These are phyloP conservation scores for Sitophilus oryzae DNA, from an alignment of 1,140 invertebrate species.

Conservation along the genomic window DNA sequence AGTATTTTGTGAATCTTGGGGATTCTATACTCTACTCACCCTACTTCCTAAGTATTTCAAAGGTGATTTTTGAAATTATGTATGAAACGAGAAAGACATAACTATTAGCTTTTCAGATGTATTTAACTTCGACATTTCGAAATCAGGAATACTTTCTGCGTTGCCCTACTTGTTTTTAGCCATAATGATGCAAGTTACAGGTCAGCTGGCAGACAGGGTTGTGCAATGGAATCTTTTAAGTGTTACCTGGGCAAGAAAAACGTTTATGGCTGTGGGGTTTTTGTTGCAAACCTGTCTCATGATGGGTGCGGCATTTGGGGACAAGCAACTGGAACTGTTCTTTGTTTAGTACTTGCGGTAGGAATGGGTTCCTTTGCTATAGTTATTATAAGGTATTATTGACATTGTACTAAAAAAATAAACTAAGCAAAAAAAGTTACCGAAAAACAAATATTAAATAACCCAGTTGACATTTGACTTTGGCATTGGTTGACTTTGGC, in stretches of 20 bases:
- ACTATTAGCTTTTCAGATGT: constrained; percentile 67
- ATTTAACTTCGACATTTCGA: no score
- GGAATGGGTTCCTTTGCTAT: constrained; percentile 88
- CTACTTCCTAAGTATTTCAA: constrained; percentile 18
- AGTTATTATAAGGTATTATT: constrained; percentile 74
- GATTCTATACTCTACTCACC: constrained; percentile 12
- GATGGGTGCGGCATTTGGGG: constrained; percentile 64
- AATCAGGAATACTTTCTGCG: constrained; percentile 77
- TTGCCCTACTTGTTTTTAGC: constrained; percentile 85
- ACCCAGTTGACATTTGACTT: background rate
- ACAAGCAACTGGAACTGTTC: constrained; percentile 60
- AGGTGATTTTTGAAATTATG: constrained; percentile 50
- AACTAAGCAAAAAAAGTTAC: background rate
- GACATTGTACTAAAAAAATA: background rate
- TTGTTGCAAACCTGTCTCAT: constrained; percentile 79
- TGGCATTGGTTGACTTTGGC: no score
- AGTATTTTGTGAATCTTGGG: constrained; percentile 18
- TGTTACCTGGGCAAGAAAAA: no score
- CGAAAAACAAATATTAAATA: background rate
- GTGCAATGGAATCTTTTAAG: constrained; percentile 73
- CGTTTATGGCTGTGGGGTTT: constrained; percentile 74
- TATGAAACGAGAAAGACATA: no score
- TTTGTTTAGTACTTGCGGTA: constrained; percentile 75
- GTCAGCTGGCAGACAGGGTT: no score
- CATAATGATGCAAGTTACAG: no score